Base-by-base conservation (phyloP, 1,140 invertebrate genomes). In the Zaprionus camerounensis region DNA sequence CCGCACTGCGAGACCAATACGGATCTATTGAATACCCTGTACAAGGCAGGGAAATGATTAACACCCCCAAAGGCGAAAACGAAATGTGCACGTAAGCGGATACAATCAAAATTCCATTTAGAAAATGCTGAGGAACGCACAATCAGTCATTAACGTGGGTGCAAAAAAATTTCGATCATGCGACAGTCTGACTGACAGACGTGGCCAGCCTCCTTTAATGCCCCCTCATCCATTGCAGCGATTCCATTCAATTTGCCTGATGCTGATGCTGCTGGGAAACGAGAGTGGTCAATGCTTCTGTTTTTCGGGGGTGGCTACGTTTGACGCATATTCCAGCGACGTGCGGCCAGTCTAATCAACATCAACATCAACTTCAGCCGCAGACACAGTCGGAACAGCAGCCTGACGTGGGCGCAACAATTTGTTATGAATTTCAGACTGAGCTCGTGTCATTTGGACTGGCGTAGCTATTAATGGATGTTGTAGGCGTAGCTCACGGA, bases 81-180 rank as follows among this genome's bases (percentile, higher is more conserved):
- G 61, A 69, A 70, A 56, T 76, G 77, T 73, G 81, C 84, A 88
- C 84, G 85, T 90, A 90, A 85, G 81, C 85, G 85, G 85, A 88
- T 85, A 88, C 85, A 88, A 88, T 88, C 85, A 88, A 88, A 90
- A 88, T 90, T 90, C 85, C 85, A 88, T 90, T 88, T 88, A 72
- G 85, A 71, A 66, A 84, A 75, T 67, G 75, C 81, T 81, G 78
- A 88, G 85, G 76, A 85, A 80, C 78, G 85, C 85, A 90, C 85
- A 88, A 88, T 88, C 81, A 85, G 81, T 88, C 81, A 90, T 88
- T 90, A 88, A 81, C 81, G 88, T 87, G 63, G 38, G 26, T 71
- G 34, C 41, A 66, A 66, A 59, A 77, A 72, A 58, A 31, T 74
- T 13, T 38, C 46, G 24, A 38, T 38, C 28, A 22, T 51, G n/a